A percentile compares a stretch with the other conserved stretches of the same genome.
Conservation (phyloP, 2,113 vertebrate genomes). For the Tragelaphus scriptus region DNA sequence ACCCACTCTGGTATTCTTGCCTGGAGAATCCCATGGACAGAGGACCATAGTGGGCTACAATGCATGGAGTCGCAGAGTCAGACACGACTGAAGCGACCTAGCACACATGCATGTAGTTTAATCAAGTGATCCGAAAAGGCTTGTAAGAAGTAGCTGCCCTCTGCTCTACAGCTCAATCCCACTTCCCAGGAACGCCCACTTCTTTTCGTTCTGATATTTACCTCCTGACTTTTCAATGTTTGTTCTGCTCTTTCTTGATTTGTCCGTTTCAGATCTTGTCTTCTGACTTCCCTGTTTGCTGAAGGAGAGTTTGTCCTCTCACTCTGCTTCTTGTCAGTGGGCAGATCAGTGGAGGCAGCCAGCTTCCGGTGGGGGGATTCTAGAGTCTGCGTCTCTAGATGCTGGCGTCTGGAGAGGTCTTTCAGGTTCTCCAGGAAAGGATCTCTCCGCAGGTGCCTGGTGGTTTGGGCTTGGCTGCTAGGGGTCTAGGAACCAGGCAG, state of each 20-base stretch:
- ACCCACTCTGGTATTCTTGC: not conserved
- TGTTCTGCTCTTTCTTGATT: not conserved
- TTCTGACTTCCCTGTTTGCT: not conserved
- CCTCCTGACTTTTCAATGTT: not conserved
- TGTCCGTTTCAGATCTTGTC: not conserved
- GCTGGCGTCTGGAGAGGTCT: not conserved
- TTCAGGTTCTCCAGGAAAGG: not conserved
- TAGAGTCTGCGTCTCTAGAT: not conserved
- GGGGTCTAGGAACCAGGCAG: not conserved
- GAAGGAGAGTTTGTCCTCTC: not conserved
- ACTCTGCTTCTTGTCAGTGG: fast-evolving
- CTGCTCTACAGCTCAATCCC: not conserved
- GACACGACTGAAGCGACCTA: not conserved
- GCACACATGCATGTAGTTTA: not conserved
- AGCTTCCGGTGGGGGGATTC: not conserved
- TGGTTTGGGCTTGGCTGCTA: not conserved
- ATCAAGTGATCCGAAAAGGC: too few species aligned
- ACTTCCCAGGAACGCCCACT: not conserved
- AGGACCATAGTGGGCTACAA: not conserved
- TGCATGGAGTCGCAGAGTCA: not conserved
- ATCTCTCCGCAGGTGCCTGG: fast-evolving
- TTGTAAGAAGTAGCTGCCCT: not conserved
- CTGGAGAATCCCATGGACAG: not conserved
- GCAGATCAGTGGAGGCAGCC: not conserved
- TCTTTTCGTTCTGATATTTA: not conserved